These are phyloP conservation scores for Branchellion lobata DNA, from an alignment of 2,888 invertebrate species.

Conservation along the genomic window DNA sequence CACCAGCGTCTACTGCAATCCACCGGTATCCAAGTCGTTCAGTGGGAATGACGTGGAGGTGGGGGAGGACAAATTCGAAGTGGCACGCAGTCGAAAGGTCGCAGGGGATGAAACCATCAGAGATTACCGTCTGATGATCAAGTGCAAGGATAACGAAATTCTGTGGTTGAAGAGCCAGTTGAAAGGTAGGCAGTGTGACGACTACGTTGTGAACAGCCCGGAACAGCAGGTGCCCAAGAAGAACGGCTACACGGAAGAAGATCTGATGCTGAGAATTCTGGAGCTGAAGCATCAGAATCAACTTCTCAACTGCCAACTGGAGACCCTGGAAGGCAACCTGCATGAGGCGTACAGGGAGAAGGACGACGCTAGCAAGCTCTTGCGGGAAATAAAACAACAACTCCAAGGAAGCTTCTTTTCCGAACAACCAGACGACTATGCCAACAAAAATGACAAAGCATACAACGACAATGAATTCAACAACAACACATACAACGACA, in stretches of 20 bases:
- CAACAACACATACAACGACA: background rate
- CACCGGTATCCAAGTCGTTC: background rate
- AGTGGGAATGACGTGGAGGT: slow-evolving; percentile 13
- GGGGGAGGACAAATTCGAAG: background rate
- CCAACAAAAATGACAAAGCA: background rate
- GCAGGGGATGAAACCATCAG: background rate
- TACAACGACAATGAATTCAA: background rate
- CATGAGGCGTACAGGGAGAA: background rate
- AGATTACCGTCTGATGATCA: background rate
- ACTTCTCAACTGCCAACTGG: background rate
- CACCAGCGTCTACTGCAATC: background rate
- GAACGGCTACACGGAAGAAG: background rate
- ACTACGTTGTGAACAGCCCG: background rate
- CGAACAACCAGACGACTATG: background rate
- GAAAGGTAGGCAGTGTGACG: background rate
- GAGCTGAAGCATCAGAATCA: background rate
- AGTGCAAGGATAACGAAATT: background rate
- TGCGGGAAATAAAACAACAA: background rate
- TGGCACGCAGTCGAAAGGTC: no score
- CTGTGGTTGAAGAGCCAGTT: background rate
- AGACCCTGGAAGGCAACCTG: background rate
- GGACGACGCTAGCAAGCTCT: background rate
- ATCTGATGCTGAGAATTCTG: slow-evolving; percentile 6
- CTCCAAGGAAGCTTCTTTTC: background rate
- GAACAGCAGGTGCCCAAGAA: background rate